Percentiles rank a stretch among this genome's conserved stretches.
Evolutionary conservation across 2,888 invertebrate species (phyloP).

Genomic region (Plebejus melissa): DNA sequence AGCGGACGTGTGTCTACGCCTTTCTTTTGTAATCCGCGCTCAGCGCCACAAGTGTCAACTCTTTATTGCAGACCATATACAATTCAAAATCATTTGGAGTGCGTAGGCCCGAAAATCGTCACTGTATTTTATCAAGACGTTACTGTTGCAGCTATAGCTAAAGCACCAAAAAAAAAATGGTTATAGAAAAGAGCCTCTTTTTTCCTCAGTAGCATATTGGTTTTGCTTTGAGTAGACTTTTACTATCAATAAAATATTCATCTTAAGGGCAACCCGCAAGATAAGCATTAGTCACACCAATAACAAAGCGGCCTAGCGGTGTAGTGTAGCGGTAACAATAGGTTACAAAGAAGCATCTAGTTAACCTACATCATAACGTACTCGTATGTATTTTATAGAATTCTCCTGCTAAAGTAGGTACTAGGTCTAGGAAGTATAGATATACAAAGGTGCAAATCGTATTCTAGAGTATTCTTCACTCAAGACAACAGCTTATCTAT

Average conservation of each 20-base stretch:
- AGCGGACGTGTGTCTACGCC: constrained; percentile 58
- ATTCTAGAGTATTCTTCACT: constrained; percentile 42
- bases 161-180: too few relatives aligned
- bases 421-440: not conserved
- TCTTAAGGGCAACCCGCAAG: not conserved
- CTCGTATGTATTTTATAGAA: too few relatives aligned
- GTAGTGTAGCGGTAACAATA: not conserved
- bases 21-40: constrained; percentile 52
- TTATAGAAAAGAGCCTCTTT: too few relatives aligned
- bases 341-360: not conserved
- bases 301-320: not conserved
- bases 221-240: too few relatives aligned
- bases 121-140: too few relatives aligned
- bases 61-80: constrained; percentile 9
- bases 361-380: not conserved
- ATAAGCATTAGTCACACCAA: not conserved
- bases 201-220: too few relatives aligned
- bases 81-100: not conserved
- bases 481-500: constrained; percentile 47
- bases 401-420: not conserved
- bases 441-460: not conserved
- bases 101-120: too few relatives aligned
- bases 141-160: too few relatives aligned
- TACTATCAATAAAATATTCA: not conserved
- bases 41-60: constrained; percentile 36